Base-by-base conservation (phyloP, 1,140 invertebrate genomes). In the Brachystomella parvula region DNA sequence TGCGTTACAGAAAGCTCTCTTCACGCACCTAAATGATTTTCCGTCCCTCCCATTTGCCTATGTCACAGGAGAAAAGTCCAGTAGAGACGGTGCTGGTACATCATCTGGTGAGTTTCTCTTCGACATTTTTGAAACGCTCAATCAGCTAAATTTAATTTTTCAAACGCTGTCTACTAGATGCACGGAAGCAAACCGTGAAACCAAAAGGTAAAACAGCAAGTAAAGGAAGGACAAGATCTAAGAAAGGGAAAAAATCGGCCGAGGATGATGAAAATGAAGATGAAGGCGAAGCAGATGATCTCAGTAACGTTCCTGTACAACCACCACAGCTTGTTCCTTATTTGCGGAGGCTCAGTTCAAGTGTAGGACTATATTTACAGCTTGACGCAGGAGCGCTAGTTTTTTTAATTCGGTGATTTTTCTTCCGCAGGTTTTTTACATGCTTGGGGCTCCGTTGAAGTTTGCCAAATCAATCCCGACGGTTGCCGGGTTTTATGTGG, bases 41-140 rank as follows among this genome's bases (percentile, higher is more conserved):
- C 65, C 64, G 0, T 30, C 21, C 0, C 33, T 73, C 1, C 71
- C 71, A 2, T 33, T 30, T 2, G 68, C 71, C 33, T 73, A 73
- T 59, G 61, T 32, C 2, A 26, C 61, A 12, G 64, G 64, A 32
- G 65, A 26, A 24, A 24, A 24, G 24, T 6, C 3, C 15, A 9
- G 12, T 53, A 3, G 49, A 53, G 9, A 9, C 39, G 39, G n/a
- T 44, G 9, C 39, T 44, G 39, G 39, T 44, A 44, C n/a, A 12
- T 12, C 9, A 44, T 44, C n/a, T 9, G 9, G 9, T 44, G 9
- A 9, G 39, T 44, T 44, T 12, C 9, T 44, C n/a, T n/a, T 12
- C n/a, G n/a, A 12, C n/a, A 44, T 44, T 9, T n/a, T 44, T 44
- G 39, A 44, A 44, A 44, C n/a, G n/a, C n/a, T 44, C n/a, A n/a